Conservation (phyloP, 2,888 invertebrate genomes). For the Cephus pygmeus region DNA sequence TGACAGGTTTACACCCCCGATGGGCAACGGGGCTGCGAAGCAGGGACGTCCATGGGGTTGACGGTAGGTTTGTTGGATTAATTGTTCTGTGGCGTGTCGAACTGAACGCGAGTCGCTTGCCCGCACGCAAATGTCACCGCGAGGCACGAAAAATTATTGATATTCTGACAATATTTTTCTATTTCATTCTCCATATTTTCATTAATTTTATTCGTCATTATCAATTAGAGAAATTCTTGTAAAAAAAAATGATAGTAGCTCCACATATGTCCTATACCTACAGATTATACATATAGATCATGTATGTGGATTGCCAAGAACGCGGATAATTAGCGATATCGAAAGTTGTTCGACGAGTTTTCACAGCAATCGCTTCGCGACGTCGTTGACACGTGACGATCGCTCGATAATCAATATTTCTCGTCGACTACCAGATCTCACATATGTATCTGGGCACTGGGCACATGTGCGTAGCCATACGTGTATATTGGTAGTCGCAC, state of each 20-base stretch:
- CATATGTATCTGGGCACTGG: neutral
- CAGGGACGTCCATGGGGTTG: conserved; percentile 26
- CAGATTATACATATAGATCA: neutral
- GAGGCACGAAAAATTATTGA: conserved; percentile 38
- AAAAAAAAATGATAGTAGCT: neutral
- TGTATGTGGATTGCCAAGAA: conserved; percentile 29
- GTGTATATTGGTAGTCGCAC: neutral
- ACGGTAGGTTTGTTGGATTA: conserved; percentile 58
- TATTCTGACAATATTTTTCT: neutral
- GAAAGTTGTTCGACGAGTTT: conserved; percentile 42
- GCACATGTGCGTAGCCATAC: neutral
- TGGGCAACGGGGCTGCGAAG: conserved; percentile 24
- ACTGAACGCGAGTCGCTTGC: conserved; percentile 37
- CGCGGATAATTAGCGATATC: conserved; percentile 47
- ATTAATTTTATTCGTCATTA: neutral
- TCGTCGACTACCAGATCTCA: neutral
- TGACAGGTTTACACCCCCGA: conserved; percentile 58
- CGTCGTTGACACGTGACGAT: conserved; percentile 39
- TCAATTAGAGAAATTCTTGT: neutral
- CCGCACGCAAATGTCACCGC: conserved; percentile 61
- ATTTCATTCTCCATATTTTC: neutral
- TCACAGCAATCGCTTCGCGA: conserved; percentile 40
- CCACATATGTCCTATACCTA: neutral
- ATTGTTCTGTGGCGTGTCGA: conserved; percentile 64
- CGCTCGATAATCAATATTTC: conserved; percentile 31